Base-by-base conservation (phyloP, 2,888 invertebrate genomes). In the Caenorhabditis sp. region DNA sequence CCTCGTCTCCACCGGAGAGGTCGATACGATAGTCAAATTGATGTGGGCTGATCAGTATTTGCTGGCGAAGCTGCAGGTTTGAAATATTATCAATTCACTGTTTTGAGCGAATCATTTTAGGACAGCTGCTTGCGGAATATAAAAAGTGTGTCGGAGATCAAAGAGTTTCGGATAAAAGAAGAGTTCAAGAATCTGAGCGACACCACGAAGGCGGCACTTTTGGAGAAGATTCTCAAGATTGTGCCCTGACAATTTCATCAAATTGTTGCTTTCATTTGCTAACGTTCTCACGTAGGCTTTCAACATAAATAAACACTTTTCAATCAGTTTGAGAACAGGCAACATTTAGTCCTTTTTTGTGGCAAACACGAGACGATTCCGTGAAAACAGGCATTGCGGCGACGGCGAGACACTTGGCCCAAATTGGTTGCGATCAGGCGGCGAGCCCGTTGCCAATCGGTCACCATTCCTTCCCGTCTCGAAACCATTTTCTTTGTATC, bases 21-120 rank as follows among this genome's bases (percentile, higher is more conserved):
- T 89, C 8, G 78, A 88, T 1, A 78, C 89, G 1, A 80, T 86
- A 11, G 86, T 84, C 24, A 88, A 88, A 52, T 61, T 88, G 22
- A 80, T 86, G 37, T 87, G 86, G 86, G 87, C 88, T 6, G 88
- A 88, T 78, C 86, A 86, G 61, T 88, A 88, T 73, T 66, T 72
- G 26, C 78, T 88, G 46, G 83, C 86, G 9, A 83, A 83, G 55
- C 74, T 88, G 41, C 86, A 87, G 80, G 85, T 85, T 9, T 13
- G 48, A 32, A n/a, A 50, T n/a, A 26, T 11, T 30, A 15, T n/a
- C n/a, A 37, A 35, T 13, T 17, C 15, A 52, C 35, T 35, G 11
- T 48, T 26, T 27, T 26, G 8, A 24, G 17, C 17, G 15, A 26
- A 45, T 15, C 26, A 20, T 79, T 81, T 45, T 46, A 86, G 80